Evolutionary conservation across 2,888 invertebrate genomes (phyloP).

Genomic region (Drosophila stalkeri): DNA sequence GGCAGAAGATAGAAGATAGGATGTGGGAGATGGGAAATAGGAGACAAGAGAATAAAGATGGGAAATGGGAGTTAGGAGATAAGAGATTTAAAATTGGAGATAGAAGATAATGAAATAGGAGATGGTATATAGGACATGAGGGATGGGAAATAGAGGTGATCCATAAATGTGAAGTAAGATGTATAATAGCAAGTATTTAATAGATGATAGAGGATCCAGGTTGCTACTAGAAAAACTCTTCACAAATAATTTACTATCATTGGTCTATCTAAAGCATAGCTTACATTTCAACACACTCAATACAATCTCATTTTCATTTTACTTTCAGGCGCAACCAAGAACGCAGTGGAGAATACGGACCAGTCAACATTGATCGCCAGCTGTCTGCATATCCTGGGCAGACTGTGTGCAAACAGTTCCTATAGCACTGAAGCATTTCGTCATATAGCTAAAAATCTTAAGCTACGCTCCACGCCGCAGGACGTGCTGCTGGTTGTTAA

Average conservation of each 20-base stretch:
- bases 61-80: background rate
- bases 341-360: conserved; percentile 48
- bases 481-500: conserved; percentile 68
- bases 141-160: background rate
- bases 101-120: background rate
- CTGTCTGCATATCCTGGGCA: conserved; percentile 70
- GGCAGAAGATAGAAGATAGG: background rate
- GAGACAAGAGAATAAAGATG: no score
- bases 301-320: background rate
- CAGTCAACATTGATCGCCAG: conserved; percentile 43
- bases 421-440: conserved; percentile 71
- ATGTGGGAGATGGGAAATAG: background rate
- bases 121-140: background rate
- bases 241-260: no score
- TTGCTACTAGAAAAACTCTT: background rate
- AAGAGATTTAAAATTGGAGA: background rate
- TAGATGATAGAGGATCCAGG: background rate
- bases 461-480: background rate
- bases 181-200: background rate
- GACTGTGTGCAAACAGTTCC: conserved; percentile 69
- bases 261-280: background rate
- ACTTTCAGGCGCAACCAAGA: conserved; percentile 24
- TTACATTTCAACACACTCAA: background rate
- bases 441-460: conserved; percentile 39
- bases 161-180: background rate